Conservation (phyloP, 2,113 vertebrate genomes). For the Elanoides forficatus region DNA sequence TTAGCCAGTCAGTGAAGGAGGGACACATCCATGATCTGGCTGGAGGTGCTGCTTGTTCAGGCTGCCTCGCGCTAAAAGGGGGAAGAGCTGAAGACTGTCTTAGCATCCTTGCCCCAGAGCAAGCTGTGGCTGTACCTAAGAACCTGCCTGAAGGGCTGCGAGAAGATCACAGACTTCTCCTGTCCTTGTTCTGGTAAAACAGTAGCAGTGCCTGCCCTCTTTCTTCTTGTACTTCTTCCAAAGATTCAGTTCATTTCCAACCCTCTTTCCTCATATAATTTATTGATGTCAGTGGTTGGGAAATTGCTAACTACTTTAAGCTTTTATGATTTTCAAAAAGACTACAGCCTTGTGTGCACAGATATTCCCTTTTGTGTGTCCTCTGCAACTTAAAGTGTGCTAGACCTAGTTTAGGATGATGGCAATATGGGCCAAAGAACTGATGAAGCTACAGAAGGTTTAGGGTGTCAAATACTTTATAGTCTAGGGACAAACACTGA, state of each 20-base stretch:
- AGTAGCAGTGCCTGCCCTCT: background rate
- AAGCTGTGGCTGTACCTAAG: background rate
- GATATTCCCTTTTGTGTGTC: conserved; percentile 19
- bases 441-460: background rate
- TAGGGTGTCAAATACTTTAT: background rate
- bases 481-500: background rate
- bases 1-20: background rate
- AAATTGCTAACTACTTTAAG: conserved; percentile 40
- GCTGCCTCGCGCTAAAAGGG: background rate
- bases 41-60: background rate
- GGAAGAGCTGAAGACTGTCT: background rate
- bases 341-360: background rate
- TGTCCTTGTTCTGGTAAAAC: background rate
- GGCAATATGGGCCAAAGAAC: conserved; percentile 9
- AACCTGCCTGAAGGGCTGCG: background rate
- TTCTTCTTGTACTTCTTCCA: background rate
- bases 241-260: background rate
- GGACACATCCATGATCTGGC: background rate
- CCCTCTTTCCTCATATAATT: conserved; percentile 19
- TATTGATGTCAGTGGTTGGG: conserved; percentile 27
- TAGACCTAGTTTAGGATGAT: conserved; percentile 42
- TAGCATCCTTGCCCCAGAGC: background rate
- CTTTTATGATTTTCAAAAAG: conserved; percentile 18
- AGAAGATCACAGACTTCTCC: background rate
- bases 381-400: background rate